Conservation (phyloP, 2,113 vertebrate species). For the Upupa epops region DNA sequence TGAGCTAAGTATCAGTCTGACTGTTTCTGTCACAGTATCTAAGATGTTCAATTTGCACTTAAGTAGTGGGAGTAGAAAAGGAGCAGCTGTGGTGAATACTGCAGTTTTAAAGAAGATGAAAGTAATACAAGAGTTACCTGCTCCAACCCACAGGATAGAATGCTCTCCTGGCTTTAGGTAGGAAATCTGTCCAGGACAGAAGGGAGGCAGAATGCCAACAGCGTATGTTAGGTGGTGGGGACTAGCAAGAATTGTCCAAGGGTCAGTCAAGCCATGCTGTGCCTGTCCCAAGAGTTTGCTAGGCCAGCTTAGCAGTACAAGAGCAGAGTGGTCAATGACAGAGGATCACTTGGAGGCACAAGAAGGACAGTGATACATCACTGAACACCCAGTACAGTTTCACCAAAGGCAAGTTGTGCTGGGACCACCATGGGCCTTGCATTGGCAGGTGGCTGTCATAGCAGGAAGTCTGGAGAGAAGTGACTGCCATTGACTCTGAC, state of each 20-base stretch:
- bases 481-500: background rate
- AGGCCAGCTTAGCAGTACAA: background rate
- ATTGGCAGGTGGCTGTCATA: background rate
- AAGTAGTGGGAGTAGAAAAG: background rate
- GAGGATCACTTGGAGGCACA: background rate
- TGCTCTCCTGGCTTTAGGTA: background rate
- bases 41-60: background rate
- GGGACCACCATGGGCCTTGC: background rate
- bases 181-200: background rate
- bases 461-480: background rate
- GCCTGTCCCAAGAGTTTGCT: background rate
- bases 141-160: background rate
- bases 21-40: background rate
- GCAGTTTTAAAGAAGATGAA: background rate
- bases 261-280: too few relatives aligned
- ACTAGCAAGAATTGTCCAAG: background rate
- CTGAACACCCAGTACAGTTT: background rate
- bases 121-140: background rate
- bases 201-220: background rate
- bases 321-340: rapidly evolving
- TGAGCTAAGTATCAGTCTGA: background rate
- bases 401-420: background rate
- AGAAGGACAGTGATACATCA: background rate
- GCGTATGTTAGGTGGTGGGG: background rate
- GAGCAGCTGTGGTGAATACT: background rate